Conservation (phyloP, 2,797 vertebrate species). For the Pelodytes ibericus region DNA sequence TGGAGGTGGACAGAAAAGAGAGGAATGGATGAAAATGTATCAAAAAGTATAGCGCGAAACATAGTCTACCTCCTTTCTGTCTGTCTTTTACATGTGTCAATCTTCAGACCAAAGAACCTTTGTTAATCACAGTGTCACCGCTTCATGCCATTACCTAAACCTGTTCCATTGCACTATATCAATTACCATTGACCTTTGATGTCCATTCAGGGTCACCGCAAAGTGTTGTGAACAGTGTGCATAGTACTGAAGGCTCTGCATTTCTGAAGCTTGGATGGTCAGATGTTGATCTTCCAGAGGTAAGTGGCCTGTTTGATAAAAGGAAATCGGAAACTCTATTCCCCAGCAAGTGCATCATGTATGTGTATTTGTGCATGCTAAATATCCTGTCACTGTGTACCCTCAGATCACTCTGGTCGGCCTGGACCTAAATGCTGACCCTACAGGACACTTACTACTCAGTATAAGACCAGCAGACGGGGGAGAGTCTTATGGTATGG, state of each 20-base stretch:
- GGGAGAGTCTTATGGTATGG: slow-evolving; percentile 81
- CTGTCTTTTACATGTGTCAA: too few species aligned
- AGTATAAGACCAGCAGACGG: slow-evolving; percentile 83
- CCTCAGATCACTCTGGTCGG: slow-evolving; percentile 34
- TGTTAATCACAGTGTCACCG: too few species aligned
- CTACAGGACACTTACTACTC: slow-evolving; percentile 67
- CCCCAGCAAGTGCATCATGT: background rate
- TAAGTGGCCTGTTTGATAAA: slow-evolving; percentile 43
- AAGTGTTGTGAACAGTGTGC: slow-evolving; percentile 79
- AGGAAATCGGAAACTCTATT: background rate
- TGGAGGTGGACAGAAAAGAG: too few species aligned
- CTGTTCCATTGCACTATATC: too few species aligned
- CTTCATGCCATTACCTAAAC: too few species aligned
- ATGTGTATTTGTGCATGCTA: background rate
- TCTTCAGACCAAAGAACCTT: too few species aligned
- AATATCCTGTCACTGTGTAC: background rate
- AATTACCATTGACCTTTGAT: background rate
- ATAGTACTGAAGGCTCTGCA: slow-evolving; percentile 77
- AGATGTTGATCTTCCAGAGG: slow-evolving; percentile 81
- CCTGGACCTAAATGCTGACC: slow-evolving; percentile 6
- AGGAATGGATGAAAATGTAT: too few species aligned
- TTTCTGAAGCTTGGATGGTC: slow-evolving; percentile 84
- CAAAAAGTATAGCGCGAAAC: too few species aligned
- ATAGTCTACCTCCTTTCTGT: too few species aligned
- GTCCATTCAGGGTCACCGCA: slow-evolving; percentile 70